phyloP scores from a whole-genome alignment of 1,140 invertebrate species.

The Carcinoscorpius rotundicauda region DNA sequence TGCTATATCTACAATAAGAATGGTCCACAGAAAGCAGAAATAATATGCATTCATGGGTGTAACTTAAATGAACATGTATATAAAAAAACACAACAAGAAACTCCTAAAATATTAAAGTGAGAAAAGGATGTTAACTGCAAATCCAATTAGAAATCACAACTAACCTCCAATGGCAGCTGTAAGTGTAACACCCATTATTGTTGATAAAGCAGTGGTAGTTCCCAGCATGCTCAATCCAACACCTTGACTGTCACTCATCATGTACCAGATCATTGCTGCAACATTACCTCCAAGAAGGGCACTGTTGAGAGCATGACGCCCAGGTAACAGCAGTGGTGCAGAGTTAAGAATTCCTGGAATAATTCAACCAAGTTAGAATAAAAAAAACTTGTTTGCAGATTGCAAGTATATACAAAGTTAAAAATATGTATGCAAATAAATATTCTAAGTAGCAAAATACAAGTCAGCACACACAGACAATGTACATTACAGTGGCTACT shows the following conservation, averaged over 20 bases:
- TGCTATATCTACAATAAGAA: too few relatives aligned
- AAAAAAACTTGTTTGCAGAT: constrained; percentile 35
- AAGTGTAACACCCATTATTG: constrained; percentile 69
- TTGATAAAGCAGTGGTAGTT: constrained; percentile 55
- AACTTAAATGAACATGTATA: constrained; percentile 12
- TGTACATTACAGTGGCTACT: too few relatives aligned
- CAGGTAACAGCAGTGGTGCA: constrained; percentile 65
- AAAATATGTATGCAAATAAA: neutral
- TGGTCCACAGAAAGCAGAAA: too few relatives aligned
- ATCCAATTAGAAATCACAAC: too few relatives aligned
- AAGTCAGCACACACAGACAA: too few relatives aligned
- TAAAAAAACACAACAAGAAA: constrained; percentile 9
- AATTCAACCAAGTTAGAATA: constrained; percentile 75
- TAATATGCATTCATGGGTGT: too few relatives aligned
- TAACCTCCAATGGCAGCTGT: constrained; percentile 77
- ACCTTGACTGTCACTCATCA: constrained; percentile 47
- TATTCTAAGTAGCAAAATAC: neutral
- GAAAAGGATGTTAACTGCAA: constrained; percentile 9
- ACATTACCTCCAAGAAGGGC: constrained; percentile 52
- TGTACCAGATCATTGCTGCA: constrained; percentile 55
- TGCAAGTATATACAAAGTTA: neutral
- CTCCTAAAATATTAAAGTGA: constrained; percentile 8
- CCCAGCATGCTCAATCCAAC: constrained; percentile 54
- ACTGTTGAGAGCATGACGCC: constrained; percentile 60
- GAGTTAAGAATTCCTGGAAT: constrained; percentile 66